phyloP scores from a whole-genome alignment of 2,797 vertebrate species.

The Tadarida brasiliensis region DNA sequence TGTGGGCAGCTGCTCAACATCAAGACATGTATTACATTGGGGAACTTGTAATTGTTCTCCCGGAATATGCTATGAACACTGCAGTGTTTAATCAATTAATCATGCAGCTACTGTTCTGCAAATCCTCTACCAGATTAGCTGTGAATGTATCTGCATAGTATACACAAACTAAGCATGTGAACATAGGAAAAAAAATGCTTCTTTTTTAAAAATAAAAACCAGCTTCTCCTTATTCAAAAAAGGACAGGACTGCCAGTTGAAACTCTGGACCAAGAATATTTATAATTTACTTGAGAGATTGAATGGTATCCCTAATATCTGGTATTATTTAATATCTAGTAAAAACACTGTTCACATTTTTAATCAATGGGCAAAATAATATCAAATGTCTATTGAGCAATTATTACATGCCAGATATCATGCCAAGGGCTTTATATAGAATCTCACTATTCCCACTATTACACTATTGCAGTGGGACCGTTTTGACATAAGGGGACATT shows the following conservation, averaged over 20 bases:
- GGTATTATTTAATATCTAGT: neutral
- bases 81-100: constrained; percentile 69
- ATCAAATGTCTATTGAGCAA: neutral
- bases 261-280: neutral
- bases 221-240: neutral
- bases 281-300: neutral
- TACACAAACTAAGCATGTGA: neutral
- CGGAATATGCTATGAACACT: constrained; percentile 34
- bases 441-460: neutral
- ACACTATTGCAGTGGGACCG: no score
- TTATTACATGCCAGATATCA: neutral
- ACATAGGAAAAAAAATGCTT: neutral
- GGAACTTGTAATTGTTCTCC: constrained; percentile 47
- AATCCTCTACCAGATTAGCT: constrained; percentile 41
- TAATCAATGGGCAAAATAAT: neutral
- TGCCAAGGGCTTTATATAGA: neutral
- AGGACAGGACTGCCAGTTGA: neutral
- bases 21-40: neutral
- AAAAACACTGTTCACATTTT: neutral
- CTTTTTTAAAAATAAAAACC: neutral
- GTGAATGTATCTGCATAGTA: neutral
- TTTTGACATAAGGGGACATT: neutral
- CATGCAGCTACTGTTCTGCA: constrained; percentile 41
- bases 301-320: neutral
- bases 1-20: constrained; percentile 26